Percentiles rank a stretch among this genome's conserved stretches.
These are phyloP conservation scores for Mamestra configurata DNA, from an alignment of 1,140 invertebrate species.

Conservation along the genomic window DNA sequence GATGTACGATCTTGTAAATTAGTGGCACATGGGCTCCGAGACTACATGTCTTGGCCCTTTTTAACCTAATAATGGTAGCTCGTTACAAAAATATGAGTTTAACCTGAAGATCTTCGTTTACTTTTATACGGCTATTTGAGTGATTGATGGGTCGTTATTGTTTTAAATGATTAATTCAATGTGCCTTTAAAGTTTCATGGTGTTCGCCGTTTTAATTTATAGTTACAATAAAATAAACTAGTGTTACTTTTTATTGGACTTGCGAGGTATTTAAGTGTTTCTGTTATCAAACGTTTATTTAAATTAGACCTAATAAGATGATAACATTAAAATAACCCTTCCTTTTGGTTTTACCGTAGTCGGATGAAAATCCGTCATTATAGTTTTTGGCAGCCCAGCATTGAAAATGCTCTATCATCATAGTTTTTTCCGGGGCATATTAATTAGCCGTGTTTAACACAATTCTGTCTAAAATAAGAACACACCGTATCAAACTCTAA, in stretches of 20 bases:
- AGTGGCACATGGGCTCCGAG: not conserved
- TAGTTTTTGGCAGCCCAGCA: no score
- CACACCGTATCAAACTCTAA: no score
- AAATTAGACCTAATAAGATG: no score
- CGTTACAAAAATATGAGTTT: not conserved
- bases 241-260: not conserved
- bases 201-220: not conserved
- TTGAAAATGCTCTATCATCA: no score
- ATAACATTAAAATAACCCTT: no score
- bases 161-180: slow-evolving; percentile 13
- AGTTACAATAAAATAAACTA: not conserved
- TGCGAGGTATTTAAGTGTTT: not conserved
- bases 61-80: not conserved
- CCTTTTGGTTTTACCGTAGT: no score
- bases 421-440: no score
- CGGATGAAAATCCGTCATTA: no score
- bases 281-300: no score
- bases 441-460: no score
- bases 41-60: slow-evolving; percentile 15
- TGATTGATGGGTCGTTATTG: not conserved
- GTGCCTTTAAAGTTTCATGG: not conserved
- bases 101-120: not conserved
- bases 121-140: not conserved
- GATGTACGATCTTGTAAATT: slow-evolving; percentile 33
- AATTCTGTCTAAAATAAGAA: no score